Percentiles rank a stretch among this genome's conserved stretches.
Evolutionary conservation across 1,140 invertebrate species (phyloP).

Genomic region (Pteromalus puparum): DNA sequence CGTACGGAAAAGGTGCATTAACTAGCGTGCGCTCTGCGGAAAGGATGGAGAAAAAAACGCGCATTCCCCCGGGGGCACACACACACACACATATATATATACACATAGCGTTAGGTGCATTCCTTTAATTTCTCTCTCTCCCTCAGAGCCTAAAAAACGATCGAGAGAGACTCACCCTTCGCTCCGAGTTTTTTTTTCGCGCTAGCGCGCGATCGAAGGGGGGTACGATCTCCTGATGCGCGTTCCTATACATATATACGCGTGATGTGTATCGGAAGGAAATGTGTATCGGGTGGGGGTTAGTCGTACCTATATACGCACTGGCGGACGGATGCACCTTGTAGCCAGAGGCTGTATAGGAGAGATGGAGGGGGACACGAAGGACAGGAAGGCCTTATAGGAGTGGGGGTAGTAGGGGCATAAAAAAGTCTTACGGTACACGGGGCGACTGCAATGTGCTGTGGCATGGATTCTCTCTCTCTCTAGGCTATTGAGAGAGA

Average conservation of each 20-base stretch:
- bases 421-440: slow-evolving; percentile 71
- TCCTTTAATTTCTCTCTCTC: slow-evolving; percentile 53
- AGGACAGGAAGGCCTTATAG: slow-evolving; percentile 64
- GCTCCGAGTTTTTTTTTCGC: slow-evolving; percentile 52
- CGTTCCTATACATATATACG: neutral
- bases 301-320: neutral
- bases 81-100: neutral
- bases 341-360: neutral
- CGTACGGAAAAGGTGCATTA: slow-evolving; percentile 43
- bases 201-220: slow-evolving; percentile 46
- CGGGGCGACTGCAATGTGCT: slow-evolving; percentile 53
- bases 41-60: slow-evolving; percentile 49
- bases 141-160: slow-evolving; percentile 51
- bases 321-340: slow-evolving; percentile 49
- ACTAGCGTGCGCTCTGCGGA: slow-evolving; percentile 35
- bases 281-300: neutral
- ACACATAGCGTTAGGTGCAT: slow-evolving; percentile 62
- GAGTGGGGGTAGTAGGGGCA: slow-evolving; percentile 55
- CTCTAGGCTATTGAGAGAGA: slow-evolving; percentile 40
- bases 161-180: slow-evolving; percentile 51
- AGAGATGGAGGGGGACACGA: slow-evolving; percentile 39
- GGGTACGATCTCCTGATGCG: neutral
- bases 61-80: slow-evolving; percentile 52
- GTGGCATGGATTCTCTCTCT: slow-evolving; percentile 70
- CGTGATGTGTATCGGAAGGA: slow-evolving; percentile 12